Conservation (phyloP, 2,888 invertebrate genomes). For the Choreutis nemorana region DNA sequence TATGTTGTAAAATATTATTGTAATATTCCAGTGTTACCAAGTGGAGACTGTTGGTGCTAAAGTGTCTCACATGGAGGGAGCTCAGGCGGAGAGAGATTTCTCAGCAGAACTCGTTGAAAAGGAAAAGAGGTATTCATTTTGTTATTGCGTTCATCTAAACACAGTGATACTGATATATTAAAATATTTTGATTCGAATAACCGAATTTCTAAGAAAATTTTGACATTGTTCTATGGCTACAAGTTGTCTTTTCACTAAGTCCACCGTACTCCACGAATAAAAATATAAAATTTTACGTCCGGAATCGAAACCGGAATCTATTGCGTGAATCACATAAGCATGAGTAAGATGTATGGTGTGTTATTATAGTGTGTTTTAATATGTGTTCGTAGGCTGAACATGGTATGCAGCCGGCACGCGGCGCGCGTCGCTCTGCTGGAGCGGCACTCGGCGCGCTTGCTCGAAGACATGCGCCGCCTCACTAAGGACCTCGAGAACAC, state of each 20-base stretch:
- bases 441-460: slow-evolving; percentile 41
- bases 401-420: slow-evolving; percentile 38
- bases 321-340: too few species aligned
- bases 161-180: too few species aligned
- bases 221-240: too few species aligned
- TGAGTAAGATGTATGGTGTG: too few species aligned
- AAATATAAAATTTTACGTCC: too few species aligned
- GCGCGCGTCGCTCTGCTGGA: slow-evolving; percentile 45
- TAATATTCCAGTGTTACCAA: slow-evolving; percentile 49
- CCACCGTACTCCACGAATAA: too few species aligned
- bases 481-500: slow-evolving; percentile 32
- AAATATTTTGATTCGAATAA: too few species aligned
- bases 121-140: slow-evolving; percentile 43
- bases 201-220: too few species aligned
- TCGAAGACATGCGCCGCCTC: slow-evolving; percentile 51
- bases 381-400: slow-evolving; percentile 30
- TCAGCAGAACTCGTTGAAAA: slow-evolving; percentile 36
- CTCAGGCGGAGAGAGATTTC: slow-evolving; percentile 37
- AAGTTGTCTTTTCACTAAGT: too few species aligned
- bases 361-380: too few species aligned
- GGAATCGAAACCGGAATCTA: too few species aligned
- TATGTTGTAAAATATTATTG: not conserved
- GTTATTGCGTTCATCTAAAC: too few species aligned
- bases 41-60: slow-evolving; percentile 49
- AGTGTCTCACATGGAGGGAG: slow-evolving; percentile 50